Base-by-base conservation (phyloP, 2,797 vertebrate species). In the Lithobates sylvaticus region DNA sequence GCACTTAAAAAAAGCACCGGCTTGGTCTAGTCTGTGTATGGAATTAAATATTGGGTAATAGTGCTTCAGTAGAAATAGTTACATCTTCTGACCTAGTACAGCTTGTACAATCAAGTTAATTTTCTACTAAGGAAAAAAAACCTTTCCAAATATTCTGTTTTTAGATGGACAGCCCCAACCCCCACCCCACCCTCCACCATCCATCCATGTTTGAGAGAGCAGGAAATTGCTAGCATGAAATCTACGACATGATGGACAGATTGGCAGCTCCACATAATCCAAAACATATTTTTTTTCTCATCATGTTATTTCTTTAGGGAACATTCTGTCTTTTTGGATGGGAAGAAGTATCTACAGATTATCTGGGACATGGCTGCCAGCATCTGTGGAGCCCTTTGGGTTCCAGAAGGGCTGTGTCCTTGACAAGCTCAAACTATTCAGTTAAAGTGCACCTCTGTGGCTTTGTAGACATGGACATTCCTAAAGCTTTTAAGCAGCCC, bases 261-360 rank as follows among this genome's bases (percentile, higher is more conserved):
- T 87, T 87, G 85, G 85, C 85, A 87, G 75, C 85, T 83, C 44
- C 42, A 42, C 36, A 68, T 87, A 87, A 87, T 87, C 85, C 76
- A 87, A 87, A 83, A 78, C 85, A 87, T 78, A 39, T 83, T 87
- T 81, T 85, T 67, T 87, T 87, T 87, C 73, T 87, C 80, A 72
- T 68, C 21, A 54, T 87, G 85, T 87, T 87, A 87, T 87, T 87
- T 87, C 85, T 87, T 87, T 87, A 83, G 81, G 85, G 85, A 87
- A 87, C 85, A 87, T 87, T 87, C 75, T 87, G 85, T 87, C 85
- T 87, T 82, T 78, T 87, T 83, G 80, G 75, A 87, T 87, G 58
- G 39, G 78, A 87, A 73, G 75, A 50, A 50, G 80, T 78, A 87
- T 87, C 80, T 74, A 83, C 68, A 87, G 85, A 87, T 87, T 87